Evolutionary conservation across 2,113 vertebrate genomes (phyloP).

Genomic region (Herpailurus yagouaroundi): DNA sequence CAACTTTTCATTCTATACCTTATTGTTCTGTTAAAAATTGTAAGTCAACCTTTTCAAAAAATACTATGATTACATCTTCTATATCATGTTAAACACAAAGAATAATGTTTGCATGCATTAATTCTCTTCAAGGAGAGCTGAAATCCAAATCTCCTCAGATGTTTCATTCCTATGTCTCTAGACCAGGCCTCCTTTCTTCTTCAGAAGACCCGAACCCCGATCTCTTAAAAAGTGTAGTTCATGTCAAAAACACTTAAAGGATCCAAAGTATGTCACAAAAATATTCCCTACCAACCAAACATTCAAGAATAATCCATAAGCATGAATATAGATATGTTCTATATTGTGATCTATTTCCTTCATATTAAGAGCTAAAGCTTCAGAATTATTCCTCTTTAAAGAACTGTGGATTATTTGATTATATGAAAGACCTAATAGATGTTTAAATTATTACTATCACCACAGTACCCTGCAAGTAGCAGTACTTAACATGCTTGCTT

Average conservation of each 20-base stretch:
- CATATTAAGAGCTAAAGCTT: not conserved
- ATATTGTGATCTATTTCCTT: not conserved
- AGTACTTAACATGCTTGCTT: not conserved
- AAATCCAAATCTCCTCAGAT: not conserved
- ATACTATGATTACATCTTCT: not conserved
- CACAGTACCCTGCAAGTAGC: not conserved
- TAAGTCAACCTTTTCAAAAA: constrained; percentile 17
- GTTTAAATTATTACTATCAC: not conserved
- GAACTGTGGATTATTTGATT: not conserved
- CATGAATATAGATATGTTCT: not conserved
- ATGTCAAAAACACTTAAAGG: not conserved
- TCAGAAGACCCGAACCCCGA: not conserved
- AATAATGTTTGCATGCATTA: not conserved
- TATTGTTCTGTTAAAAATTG: constrained; percentile 15
- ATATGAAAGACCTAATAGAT: not conserved
- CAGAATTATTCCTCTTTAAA: not conserved
- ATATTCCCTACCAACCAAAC: not conserved
- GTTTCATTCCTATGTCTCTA: not conserved
- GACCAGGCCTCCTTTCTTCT: not conserved
- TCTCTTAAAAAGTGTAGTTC: not conserved
- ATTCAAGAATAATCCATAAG: constrained; percentile 4
- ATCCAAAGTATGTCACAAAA: not conserved
- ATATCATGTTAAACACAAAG: not conserved
- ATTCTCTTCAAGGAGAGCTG: not conserved
- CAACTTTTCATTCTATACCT: not conserved